Percentiles rank a stretch among this genome's conserved stretches.
Evolutionary conservation across 1,140 invertebrate species (phyloP).

Genomic region (Gerris buenoi): DNA sequence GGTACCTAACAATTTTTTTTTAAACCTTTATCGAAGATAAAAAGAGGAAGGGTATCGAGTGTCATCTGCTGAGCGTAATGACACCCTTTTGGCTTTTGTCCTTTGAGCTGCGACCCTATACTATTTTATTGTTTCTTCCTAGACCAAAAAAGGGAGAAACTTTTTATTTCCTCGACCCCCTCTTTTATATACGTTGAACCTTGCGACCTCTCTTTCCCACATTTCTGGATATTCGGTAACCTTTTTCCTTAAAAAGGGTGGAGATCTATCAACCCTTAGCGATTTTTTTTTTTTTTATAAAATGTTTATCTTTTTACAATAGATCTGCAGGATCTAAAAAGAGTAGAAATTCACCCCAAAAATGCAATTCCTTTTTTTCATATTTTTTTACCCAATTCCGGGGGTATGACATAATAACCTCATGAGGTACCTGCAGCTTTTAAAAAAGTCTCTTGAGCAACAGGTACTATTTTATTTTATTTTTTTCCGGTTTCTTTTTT

Average conservation of each 20-base stretch:
- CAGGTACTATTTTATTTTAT: neutral
- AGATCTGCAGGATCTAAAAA: too few relatives aligned
- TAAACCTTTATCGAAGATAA: conserved; percentile 6
- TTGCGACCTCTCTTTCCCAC: neutral
- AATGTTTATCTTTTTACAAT: neutral
- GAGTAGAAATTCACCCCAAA: too few relatives aligned
- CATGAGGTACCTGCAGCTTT: neutral
- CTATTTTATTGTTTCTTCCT: neutral
- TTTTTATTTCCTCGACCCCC: neutral
- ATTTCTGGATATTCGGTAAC: neutral
- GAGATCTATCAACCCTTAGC: too few relatives aligned
- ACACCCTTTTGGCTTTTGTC: neutral
- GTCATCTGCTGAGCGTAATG: neutral
- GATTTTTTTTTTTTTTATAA: neutral
- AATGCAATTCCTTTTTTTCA: neutral
- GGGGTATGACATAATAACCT: neutral
- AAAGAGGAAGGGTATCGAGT: conserved; percentile 4
- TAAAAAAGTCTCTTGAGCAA: neutral
- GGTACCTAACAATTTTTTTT: too few relatives aligned
- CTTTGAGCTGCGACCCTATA: neutral
- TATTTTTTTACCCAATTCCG: neutral
- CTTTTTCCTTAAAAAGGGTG: too few relatives aligned
- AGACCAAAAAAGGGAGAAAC: neutral
- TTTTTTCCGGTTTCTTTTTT: too few relatives aligned
- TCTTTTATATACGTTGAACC: too few relatives aligned